These are phyloP conservation scores for Amaurobius ferox DNA, from an alignment of 2,888 invertebrate species.

Conservation along the genomic window DNA sequence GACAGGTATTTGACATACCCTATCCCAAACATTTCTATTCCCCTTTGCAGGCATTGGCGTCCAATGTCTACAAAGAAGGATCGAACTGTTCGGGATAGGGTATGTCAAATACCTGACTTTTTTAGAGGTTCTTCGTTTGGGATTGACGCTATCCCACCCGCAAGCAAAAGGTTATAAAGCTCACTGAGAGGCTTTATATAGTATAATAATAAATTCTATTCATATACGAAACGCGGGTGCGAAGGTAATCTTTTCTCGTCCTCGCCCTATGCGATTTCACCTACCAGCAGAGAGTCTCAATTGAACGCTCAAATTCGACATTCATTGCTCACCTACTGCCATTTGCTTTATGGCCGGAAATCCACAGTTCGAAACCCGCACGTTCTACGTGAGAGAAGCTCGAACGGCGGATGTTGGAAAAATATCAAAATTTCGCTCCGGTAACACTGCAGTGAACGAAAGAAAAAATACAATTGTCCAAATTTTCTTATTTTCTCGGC, in stretches of 20 bases:
- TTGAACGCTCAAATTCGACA: not conserved
- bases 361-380: slow-evolving; percentile 49
- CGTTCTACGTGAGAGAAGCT: slow-evolving; percentile 37
- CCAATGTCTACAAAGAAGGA: too few species aligned
- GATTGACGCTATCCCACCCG: too few species aligned
- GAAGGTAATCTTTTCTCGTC: not conserved
- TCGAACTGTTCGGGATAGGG: too few species aligned
- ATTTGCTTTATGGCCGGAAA: slow-evolving; percentile 49
- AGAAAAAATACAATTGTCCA: slow-evolving; percentile 44
- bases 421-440: slow-evolving; percentile 23
- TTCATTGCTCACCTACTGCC: slow-evolving; percentile 23
- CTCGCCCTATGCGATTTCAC: slow-evolving; percentile 10
- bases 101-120: too few species aligned
- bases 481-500: slow-evolving; percentile 57
- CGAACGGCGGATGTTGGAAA: slow-evolving; percentile 37
- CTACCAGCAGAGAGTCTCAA: not conserved
- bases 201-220: too few species aligned
- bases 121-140: too few species aligned
- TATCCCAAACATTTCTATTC: too few species aligned
- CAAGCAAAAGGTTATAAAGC: too few species aligned
- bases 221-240: too few species aligned
- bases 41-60: too few species aligned
- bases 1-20: too few species aligned
- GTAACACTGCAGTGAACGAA: slow-evolving; percentile 33
- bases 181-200: too few species aligned